Percentiles rank a stretch among this genome's conserved stretches.
Conservation (phyloP, 2,888 invertebrate genomes). For the Caenorhabditis auriculariae region DNA sequence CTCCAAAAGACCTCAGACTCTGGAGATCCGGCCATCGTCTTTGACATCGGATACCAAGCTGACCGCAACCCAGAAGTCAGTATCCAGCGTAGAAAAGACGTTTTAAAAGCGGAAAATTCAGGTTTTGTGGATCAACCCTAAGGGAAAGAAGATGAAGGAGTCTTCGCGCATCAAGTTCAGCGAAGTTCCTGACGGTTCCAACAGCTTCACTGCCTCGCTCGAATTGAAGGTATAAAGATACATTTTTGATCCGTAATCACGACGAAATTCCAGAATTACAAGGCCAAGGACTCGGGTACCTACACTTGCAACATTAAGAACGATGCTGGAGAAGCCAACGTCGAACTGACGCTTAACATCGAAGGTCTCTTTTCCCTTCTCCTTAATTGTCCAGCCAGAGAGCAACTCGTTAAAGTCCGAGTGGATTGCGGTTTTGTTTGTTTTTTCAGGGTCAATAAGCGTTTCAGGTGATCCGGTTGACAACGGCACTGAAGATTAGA, state of each 20-base stretch:
- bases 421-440: neutral
- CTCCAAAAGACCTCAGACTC: slow-evolving; percentile 63
- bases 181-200: slow-evolving; percentile 52
- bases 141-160: slow-evolving; percentile 65
- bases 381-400: neutral
- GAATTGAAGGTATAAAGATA: slow-evolving; percentile 60
- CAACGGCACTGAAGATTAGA: neutral
- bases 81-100: neutral
- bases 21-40: slow-evolving; percentile 64
- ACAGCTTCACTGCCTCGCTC: slow-evolving; percentile 59
- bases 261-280: slow-evolving; percentile 61
- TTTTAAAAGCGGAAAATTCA: neutral
- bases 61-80: slow-evolving; percentile 60
- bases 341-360: slow-evolving; percentile 94
- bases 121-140: slow-evolving; percentile 64
- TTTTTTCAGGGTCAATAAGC: neutral
- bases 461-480: neutral
- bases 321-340: slow-evolving; percentile 91
- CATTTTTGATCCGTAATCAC: neutral
- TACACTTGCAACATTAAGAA: slow-evolving; percentile 98
- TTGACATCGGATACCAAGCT: slow-evolving; percentile 64
- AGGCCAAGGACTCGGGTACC: slow-evolving; percentile 72
- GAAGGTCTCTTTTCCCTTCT: slow-evolving; percentile 76
- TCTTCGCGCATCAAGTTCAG: slow-evolving; percentile 63
- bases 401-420: neutral